These are phyloP conservation scores for Patella vulgata DNA, from an alignment of 1,140 invertebrate species.

Conservation along the genomic window DNA sequence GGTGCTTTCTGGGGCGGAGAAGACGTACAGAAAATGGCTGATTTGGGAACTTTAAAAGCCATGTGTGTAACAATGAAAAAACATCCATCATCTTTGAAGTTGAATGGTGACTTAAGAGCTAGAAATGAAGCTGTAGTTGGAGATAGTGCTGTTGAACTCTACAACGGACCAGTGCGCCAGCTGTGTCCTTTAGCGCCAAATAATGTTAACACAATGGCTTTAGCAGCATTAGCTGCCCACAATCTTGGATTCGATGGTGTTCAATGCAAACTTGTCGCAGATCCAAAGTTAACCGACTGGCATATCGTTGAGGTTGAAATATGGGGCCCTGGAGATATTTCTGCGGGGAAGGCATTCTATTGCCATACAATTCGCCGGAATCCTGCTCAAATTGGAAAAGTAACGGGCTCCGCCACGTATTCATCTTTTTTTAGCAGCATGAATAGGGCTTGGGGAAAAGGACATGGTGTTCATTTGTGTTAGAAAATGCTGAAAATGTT, in stretches of 20 bases:
- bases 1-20: slow-evolving; percentile 75
- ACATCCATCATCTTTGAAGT: slow-evolving; percentile 71
- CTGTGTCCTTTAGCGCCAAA: slow-evolving; percentile 74
- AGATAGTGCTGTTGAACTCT: slow-evolving; percentile 58
- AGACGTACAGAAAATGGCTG: slow-evolving; percentile 75
- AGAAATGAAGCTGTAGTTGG: slow-evolving; percentile 66
- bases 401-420: slow-evolving; percentile 72
- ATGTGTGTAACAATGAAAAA: slow-evolving; percentile 74
- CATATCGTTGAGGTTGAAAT: slow-evolving; percentile 73
- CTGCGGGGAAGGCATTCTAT: slow-evolving; percentile 64
- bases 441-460: slow-evolving; percentile 62
- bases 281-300: slow-evolving; percentile 72
- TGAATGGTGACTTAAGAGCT: slow-evolving; percentile 63
- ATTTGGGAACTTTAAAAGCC: slow-evolving; percentile 70
- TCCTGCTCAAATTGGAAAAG: slow-evolving; percentile 70
- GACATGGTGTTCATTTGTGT: slow-evolving; percentile 67
- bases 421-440: slow-evolving; percentile 71
- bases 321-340: slow-evolving; percentile 67
- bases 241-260: slow-evolving; percentile 75
- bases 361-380: slow-evolving; percentile 71
- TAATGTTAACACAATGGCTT: slow-evolving; percentile 75
- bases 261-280: slow-evolving; percentile 69
- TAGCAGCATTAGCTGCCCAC: slow-evolving; percentile 71
- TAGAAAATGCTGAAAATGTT: slow-evolving; percentile 47
- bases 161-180: slow-evolving; percentile 69